phyloP scores from a whole-genome alignment of 2,888 invertebrate genomes.

The Drosophila leonis region DNA sequence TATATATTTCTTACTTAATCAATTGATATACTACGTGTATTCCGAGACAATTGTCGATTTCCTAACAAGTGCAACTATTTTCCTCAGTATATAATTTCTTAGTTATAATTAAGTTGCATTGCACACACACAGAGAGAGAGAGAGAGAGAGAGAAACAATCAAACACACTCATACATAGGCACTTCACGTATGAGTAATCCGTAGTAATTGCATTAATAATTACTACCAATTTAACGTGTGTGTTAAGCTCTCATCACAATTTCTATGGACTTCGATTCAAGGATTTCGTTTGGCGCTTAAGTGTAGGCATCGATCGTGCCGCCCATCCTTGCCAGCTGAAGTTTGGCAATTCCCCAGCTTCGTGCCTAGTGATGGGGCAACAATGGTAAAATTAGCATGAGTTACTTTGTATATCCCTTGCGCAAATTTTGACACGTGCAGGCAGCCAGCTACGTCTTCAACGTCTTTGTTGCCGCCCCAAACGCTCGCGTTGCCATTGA shows the following conservation, averaged over 20 bases:
- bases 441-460: slow-evolving; percentile 28
- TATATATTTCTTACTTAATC: not conserved
- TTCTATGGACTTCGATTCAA: slow-evolving; percentile 2
- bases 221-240: slow-evolving; percentile 16
- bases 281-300: not conserved
- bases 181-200: slow-evolving; percentile 13
- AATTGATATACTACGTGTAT: not conserved
- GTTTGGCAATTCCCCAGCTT: slow-evolving; percentile 16
- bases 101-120: slow-evolving; percentile 8
- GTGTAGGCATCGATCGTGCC: slow-evolving; percentile 26
- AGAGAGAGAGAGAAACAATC: not conserved
- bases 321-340: not conserved
- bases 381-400: slow-evolving; percentile 73
- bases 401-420: slow-evolving; percentile 75
- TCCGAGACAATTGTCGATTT: not conserved
- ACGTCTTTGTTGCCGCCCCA: slow-evolving; percentile 16
- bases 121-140: not conserved
- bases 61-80: not conserved
- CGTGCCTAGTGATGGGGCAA: slow-evolving; percentile 25
- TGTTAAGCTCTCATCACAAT: slow-evolving; percentile 9
- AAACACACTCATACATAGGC: not conserved
- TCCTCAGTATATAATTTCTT: not conserved
- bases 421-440: slow-evolving; percentile 73
- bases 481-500: slow-evolving; percentile 64
- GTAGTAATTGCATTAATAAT: slow-evolving; percentile 23